phyloP scores from a whole-genome alignment of 2,113 vertebrate genomes.

The Pituophis catenifer region DNA sequence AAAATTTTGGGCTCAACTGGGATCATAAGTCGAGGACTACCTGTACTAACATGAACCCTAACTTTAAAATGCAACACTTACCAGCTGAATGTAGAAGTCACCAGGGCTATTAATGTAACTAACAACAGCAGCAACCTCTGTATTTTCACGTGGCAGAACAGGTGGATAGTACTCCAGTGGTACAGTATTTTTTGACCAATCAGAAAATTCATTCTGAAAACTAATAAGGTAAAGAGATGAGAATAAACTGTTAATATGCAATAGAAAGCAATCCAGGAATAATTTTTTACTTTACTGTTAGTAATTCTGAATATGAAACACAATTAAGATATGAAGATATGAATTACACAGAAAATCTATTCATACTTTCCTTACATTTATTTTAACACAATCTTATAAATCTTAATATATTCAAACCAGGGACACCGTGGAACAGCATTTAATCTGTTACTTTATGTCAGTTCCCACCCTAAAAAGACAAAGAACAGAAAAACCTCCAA shows the following conservation, averaged over 20 bases:
- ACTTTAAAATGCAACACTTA: slow-evolving; percentile 59
- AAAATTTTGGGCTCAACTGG: not conserved
- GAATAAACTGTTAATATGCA: not conserved
- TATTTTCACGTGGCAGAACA: slow-evolving; percentile 68
- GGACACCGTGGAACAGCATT: not conserved
- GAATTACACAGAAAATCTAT: not conserved
- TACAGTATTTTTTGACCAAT: slow-evolving; percentile 34
- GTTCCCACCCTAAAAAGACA: not conserved
- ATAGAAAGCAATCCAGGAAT: not conserved
- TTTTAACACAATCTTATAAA: not conserved
- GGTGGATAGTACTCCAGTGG: slow-evolving; percentile 72
- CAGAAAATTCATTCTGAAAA: slow-evolving; percentile 58
- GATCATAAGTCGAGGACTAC: not conserved
- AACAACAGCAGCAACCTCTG: slow-evolving; percentile 72
- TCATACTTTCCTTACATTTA: not conserved
- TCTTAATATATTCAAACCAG: not conserved
- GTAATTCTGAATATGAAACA: not conserved
- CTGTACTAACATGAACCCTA: not conserved
- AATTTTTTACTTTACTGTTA: not conserved
- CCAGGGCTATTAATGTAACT: slow-evolving; percentile 80
- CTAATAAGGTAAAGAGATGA: slow-evolving; percentile 55
- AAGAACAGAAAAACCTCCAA: not conserved
- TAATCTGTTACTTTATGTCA: not conserved
- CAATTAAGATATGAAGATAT: not conserved
- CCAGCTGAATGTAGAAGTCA: slow-evolving; percentile 89